Base-by-base conservation (phyloP, 2,797 vertebrate genomes). In the Acridotheres tristis region DNA sequence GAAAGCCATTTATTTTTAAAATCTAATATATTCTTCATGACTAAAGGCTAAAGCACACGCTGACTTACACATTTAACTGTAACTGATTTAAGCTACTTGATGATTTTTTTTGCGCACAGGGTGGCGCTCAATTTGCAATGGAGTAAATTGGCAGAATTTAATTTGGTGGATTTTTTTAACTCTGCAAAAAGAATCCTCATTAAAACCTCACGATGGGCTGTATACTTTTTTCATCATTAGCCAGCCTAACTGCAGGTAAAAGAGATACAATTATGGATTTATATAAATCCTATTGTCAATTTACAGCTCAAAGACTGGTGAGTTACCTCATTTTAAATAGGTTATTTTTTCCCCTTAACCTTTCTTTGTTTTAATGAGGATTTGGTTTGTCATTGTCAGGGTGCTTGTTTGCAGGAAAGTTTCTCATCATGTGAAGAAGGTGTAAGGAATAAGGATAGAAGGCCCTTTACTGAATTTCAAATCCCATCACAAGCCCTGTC, bases 141-240 rank as follows among this genome's bases (percentile, higher is more conserved):
- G 98, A 98, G 98, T 98, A 98, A 98, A 99, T 99, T 99, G 99
- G 98, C 98, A 99, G 98, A 98, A 98, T 98, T 98, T 99, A 99
- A 99, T 99, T 99, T 99, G 98, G 99, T 99, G 98, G 98, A 98
- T 99, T 99, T 99, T 99, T 99, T 99, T 99, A 99, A 98, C 99
- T 98, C 98, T 98, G 97, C 98, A 98, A 99, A 98, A 99, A 98
- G 98, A 98, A 97, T 98, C 98, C 99, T 99, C 99, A 99, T 99
- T 99, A 99, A 99, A 99, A 98, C 97, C 97, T 97, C 97, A 97
- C 96, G 93, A 98, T 98, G 96, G 97, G 96, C 98, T 98, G 98
- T 98, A 98, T 98, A 98, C 98, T 98, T 99, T 98, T 98, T 98
- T 98, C 98, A 98, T 99, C 99, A 98, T 99, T 99, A 99, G 98